These are phyloP conservation scores for Bungarus multicinctus DNA, from an alignment of 2,113 vertebrate species.

Conservation along the genomic window DNA sequence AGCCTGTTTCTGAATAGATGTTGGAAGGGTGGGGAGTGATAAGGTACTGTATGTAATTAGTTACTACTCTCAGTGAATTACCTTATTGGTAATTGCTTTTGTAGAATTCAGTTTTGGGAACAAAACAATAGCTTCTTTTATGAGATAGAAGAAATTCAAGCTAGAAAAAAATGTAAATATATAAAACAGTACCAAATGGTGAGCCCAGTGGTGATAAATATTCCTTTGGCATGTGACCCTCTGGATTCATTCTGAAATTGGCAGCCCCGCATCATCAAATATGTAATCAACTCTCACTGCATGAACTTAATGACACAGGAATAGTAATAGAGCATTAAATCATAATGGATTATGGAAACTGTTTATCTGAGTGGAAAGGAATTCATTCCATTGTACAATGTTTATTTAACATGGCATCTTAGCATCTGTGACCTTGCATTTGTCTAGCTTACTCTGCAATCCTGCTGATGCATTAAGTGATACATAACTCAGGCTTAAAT, in stretches of 20 bases:
- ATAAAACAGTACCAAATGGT: not conserved
- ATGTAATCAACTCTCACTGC: slow-evolving; percentile 33
- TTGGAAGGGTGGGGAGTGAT: not conserved
- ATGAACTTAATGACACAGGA: slow-evolving; percentile 30
- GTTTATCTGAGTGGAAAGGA: slow-evolving; percentile 26
- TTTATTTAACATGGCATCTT: slow-evolving; percentile 27
- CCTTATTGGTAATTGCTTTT: not conserved
- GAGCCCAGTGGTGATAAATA: slow-evolving; percentile 23
- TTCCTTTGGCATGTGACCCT: slow-evolving; percentile 26
- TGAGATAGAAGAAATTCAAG: not conserved
- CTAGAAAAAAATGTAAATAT: not conserved
- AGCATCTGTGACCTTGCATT: slow-evolving; percentile 28
- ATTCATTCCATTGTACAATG: slow-evolving; percentile 27
- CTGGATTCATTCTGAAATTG: slow-evolving; percentile 32
- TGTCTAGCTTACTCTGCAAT: not conserved
- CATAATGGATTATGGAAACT: slow-evolving; percentile 30
- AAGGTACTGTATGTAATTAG: not conserved
- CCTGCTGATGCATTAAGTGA: not conserved
- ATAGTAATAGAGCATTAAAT: slow-evolving; percentile 35
- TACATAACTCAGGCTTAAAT: not conserved
- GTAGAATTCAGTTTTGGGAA: not conserved
- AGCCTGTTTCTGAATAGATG: not conserved
- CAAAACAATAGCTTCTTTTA: not conserved
- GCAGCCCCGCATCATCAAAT: slow-evolving; percentile 34
- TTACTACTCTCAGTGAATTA: not conserved